phyloP scores from a whole-genome alignment of 2,797 vertebrate species.

The Oophaga sylvatica region DNA sequence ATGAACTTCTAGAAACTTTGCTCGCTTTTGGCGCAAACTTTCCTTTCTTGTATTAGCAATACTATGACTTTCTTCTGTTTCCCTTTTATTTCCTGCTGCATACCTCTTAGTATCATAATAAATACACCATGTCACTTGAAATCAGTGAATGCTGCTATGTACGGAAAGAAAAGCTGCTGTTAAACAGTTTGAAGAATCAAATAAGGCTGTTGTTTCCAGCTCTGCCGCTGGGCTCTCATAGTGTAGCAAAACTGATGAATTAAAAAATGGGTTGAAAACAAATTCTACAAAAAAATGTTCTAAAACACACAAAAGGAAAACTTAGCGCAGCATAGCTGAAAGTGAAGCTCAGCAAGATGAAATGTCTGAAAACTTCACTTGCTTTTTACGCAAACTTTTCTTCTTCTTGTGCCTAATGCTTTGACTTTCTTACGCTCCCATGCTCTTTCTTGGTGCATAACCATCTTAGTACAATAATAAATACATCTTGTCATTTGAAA shows the following conservation, averaged over 20 bases:
- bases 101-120: conserved; percentile 15
- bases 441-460: conserved; percentile 22
- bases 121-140: conserved; percentile 44
- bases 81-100: conserved; percentile 20
- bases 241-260: conserved; percentile 18
- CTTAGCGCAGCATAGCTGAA: neutral
- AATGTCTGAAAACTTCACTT: conserved; percentile 3
- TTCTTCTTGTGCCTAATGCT: neutral
- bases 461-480: conserved; percentile 31
- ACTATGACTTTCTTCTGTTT: neutral
- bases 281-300: too few species aligned
- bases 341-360: neutral
- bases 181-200: conserved; percentile 42
- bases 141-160: conserved; percentile 29
- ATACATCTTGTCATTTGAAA: conserved; percentile 52
- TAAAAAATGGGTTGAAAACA: conserved; percentile 37
- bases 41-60: neutral
- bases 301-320: too few species aligned
- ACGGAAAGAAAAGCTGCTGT: neutral
- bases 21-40: neutral
- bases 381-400: neutral
- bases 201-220: conserved; percentile 21
- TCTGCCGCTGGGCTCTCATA: conserved; percentile 11
- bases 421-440: neutral
- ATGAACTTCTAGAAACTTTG: neutral